Evolutionary conservation across 1,140 invertebrate species (phyloP), one percentile per base, ranked within the genome.

Genomic region (Trachelipus rathkii): DNA sequence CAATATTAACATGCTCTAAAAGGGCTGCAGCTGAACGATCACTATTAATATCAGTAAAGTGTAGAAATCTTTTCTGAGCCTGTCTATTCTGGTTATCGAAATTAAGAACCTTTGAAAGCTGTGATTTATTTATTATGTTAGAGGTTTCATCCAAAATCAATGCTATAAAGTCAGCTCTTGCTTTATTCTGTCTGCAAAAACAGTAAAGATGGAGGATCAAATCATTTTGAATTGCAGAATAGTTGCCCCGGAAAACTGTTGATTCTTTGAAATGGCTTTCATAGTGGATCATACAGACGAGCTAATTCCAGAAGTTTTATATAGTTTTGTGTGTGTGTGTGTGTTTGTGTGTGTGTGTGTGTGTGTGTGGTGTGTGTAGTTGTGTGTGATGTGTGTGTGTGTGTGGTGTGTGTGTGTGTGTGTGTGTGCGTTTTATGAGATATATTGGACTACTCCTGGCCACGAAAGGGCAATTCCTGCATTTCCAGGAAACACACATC

Each of bases 141-240:
- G 72, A 74, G 0, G 72, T 76, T 46, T 81, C 80, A 67, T 79
- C 76, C 23, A 75, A 19, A 60, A 60, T 10, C 7, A 77, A 21
- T 8, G 79, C 33, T 46, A 77, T 46, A 46, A 80, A 81, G 24
- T 46, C n/a, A 13, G 50, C 67, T 79, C 71, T 44, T 72, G 50
- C 11, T 45, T 68, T 24, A 81, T 73, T n/a, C 15, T 43, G 8
- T 76, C 44, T 13, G 24, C 8, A n/a, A 81, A 5, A 15, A 60
- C 71, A 44, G 50, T 23, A 13, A 15, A 13, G n/a, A 79, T 46
- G 15, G 44, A 45, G 68, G 73, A 71, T 10, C 78, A 78, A 19
- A 81, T n/a, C n/a, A 33, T 79, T 81, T 60, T 79, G 79, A 23
- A 79, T 82, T 45, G n/a, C 19, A 44, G 33, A 73, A 43, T 71